Conservation (phyloP, 2,888 invertebrate species). For the Hydriomena furcata region DNA sequence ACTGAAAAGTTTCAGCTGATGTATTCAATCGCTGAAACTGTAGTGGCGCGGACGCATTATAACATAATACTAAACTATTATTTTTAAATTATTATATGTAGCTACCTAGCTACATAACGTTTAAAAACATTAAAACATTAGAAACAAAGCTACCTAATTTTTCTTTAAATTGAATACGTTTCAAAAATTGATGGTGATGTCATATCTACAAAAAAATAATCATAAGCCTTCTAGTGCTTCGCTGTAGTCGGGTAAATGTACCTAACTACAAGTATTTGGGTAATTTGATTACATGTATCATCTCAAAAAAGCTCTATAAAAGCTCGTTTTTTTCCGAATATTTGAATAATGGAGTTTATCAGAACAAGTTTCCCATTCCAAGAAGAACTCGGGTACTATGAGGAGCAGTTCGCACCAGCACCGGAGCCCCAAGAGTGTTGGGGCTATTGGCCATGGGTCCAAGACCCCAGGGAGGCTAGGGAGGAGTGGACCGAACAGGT, state of each 20-base stretch:
- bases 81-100: no score
- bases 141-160: no score
- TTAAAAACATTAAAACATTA: neutral
- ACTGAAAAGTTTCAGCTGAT: constrained; percentile 36
- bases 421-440: constrained; percentile 23
- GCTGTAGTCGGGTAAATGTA: no score
- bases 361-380: constrained; percentile 26
- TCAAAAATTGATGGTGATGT: no score
- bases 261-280: no score
- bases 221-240: no score
- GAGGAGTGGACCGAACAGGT: constrained; percentile 37
- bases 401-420: constrained; percentile 14
- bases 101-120: no score
- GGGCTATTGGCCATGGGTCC: constrained; percentile 57
- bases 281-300: no score
- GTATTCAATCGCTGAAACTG: constrained; percentile 36
- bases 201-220: no score
- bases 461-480: constrained; percentile 44
- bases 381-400: constrained; percentile 24
- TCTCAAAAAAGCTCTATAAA: constrained; percentile 6
- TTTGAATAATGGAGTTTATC: constrained; percentile 35
- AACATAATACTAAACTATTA: neutral
- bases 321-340: no score
- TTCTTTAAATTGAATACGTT: no score
- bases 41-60: constrained; percentile 28